These are phyloP conservation scores for Seriola quinqueradiata DNA, from an alignment of 2,113 vertebrate genomes.

Conservation along the genomic window DNA sequence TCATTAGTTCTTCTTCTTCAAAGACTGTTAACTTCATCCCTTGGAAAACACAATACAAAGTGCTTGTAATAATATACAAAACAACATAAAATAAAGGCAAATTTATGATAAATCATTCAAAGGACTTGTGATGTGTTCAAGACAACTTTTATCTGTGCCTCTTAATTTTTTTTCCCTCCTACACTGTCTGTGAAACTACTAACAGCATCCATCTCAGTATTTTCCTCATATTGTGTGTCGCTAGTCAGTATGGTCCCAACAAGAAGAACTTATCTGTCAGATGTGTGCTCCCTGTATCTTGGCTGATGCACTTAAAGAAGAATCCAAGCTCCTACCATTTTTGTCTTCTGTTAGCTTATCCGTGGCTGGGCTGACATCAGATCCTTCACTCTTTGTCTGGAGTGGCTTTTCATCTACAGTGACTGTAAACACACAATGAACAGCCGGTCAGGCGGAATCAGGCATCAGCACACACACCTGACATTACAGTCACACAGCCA, in stretches of 20 bases:
- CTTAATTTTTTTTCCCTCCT: not conserved
- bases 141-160: constrained; percentile 4
- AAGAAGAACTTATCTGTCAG: constrained; percentile 55
- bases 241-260: constrained; percentile 41
- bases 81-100: constrained; percentile 2
- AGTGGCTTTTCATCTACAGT: constrained; percentile 65
- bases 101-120: constrained; percentile 3
- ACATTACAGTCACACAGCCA: constrained; percentile 4
- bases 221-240: constrained; percentile 22
- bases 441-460: constrained; percentile 30
- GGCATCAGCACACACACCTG: constrained; percentile 19
- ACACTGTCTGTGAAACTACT: not conserved
- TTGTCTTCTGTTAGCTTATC: constrained; percentile 77
- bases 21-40: constrained; percentile 62
- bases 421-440: constrained; percentile 54
- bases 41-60: constrained; percentile 50
- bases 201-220: constrained; percentile 13
- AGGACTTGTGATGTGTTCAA: not conserved
- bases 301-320: constrained; percentile 35
- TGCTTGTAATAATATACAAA: not conserved
- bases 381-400: constrained; percentile 71
- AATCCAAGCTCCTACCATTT: constrained; percentile 71
- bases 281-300: constrained; percentile 35
- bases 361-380: constrained; percentile 61
- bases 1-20: constrained; percentile 81